These are phyloP conservation scores for Chorisops tibialis DNA, from an alignment of 2,888 invertebrate species.

Conservation along the genomic window DNA sequence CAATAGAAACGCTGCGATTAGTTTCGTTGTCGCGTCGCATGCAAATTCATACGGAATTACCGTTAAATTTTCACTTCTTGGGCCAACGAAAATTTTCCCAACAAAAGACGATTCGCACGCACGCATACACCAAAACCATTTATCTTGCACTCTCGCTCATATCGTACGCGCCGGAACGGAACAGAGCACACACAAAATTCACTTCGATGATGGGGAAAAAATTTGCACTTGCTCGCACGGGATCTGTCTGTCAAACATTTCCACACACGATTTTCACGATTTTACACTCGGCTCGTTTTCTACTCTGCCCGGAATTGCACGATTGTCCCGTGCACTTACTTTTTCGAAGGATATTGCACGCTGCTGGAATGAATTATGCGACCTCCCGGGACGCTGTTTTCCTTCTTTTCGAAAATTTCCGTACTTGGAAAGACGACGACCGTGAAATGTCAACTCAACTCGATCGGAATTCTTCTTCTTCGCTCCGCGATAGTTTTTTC, in stretches of 20 bases:
- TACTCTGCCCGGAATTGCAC: too few species aligned
- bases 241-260: not conserved
- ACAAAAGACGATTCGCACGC: not conserved
- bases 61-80: not conserved
- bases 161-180: not conserved
- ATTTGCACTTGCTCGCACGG: slow-evolving; percentile 13
- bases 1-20: not conserved
- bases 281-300: too few species aligned
- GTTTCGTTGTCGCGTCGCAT: not conserved
- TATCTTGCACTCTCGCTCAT: not conserved
- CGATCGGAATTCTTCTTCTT: too few species aligned
- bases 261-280: too few species aligned
- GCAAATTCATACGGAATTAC: not conserved
- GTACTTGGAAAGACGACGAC: too few species aligned
- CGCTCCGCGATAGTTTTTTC: too few species aligned
- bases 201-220: slow-evolving; percentile 1
- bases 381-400: too few species aligned
- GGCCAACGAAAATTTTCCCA: slow-evolving; percentile 1
- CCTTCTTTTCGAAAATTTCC: too few species aligned
- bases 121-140: not conserved
- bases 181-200: not conserved
- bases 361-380: too few species aligned
- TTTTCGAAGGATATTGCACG: too few species aligned
- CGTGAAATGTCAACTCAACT: too few species aligned
- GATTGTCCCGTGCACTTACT: too few species aligned